Evolutionary conservation across 2,888 invertebrate genomes (phyloP), one percentile per base, ranked within the genome.

Genomic region (Lithosia quadra): DNA sequence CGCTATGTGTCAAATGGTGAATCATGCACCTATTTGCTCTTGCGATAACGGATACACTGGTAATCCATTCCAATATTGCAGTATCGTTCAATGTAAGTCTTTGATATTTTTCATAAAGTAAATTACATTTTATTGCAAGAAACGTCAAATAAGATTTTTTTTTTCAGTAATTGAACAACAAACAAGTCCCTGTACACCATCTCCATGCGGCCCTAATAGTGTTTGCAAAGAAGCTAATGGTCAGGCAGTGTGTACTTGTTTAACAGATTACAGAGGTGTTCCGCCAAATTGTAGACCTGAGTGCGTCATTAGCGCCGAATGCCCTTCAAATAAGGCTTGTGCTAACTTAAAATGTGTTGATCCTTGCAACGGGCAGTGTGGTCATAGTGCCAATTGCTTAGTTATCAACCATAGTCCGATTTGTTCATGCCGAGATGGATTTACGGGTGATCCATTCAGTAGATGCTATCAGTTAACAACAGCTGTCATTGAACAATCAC

Each of bases 141-240:
- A 53, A 34, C 22, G 34, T 61, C 64, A 33, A 60, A n/a, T 2
- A 18, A n/a, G 22, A 24, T 0, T 43, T 21, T 71, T 58, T 57
- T 62, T 88, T 91, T 80, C 86, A 95, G 95, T 88, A 73, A 77
- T 85, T 67, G 89, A 90, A 76, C 73, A 76, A 70, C 88, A 86
- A 76, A 74, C 82, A 68, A 85, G 96, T 83, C 97, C 97, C 2
- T 98, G 98, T 84, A 90, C 95, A 74, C 97, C 98, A 64, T 96
- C 97, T 3, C 98, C 98, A 0, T 98, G 98, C 86, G 98, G 98
- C 53, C 96, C 97, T 9, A 98, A 98, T 85, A 97, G 98, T 75
- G 95, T 97, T 81, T 98, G 98, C 84, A 96, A 96, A 80, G 97
- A 96, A 87, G 88, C 96, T 34, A 97, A 97, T 80, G 96, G 95